Base-by-base conservation (phyloP, 2,797 vertebrate genomes). In the Cichlasoma orientale region DNA sequence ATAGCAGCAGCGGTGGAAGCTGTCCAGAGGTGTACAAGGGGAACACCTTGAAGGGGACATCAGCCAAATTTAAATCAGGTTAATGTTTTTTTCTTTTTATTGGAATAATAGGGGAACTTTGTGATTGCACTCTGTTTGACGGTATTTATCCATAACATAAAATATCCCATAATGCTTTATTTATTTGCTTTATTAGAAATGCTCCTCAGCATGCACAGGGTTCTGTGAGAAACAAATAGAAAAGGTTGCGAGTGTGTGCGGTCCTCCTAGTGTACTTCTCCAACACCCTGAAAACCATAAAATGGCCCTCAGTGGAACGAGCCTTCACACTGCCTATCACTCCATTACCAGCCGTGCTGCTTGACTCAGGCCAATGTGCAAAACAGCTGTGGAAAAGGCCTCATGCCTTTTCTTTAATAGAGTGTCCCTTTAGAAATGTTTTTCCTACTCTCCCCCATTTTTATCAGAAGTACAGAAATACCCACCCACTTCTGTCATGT, bases 401-500 rank as follows among this genome's bases (percentile, higher is more conserved):
- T 94, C 90, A 89, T 94, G 93, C 89, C 86, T 94, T 93, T 91
- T 93, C 91, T 96, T 96, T 96, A 96, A 95, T 96, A 96, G 94
- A 96, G 94, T 94, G 96, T 96, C 94, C 94, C 94, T 89, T 96
- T 89, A 93, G 94, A 96, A 97, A 96, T 96, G 92, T 93, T 96
- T 97, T 96, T 96, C 96, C 95, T 93, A 94, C 92, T 94, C 93
- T 96, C 90, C 95, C 63, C 93, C 86, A 90, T 94, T 95, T 97
- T 94, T 97, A 97, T 97, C 95, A 96, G 97, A 95, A 95, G 93
- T 94, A 82, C 86, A 96, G 93, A 96, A 95, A 95, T 96, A 96
- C 95, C 96, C 96, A 96, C 96, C 94, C 96, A 96, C 95, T 95
- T 90, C 94, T 95, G 97, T 94, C 96, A 95, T 96, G 96, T 96